Base-by-base conservation (phyloP, 2,113 vertebrate genomes). In the Malurus elegans region DNA sequence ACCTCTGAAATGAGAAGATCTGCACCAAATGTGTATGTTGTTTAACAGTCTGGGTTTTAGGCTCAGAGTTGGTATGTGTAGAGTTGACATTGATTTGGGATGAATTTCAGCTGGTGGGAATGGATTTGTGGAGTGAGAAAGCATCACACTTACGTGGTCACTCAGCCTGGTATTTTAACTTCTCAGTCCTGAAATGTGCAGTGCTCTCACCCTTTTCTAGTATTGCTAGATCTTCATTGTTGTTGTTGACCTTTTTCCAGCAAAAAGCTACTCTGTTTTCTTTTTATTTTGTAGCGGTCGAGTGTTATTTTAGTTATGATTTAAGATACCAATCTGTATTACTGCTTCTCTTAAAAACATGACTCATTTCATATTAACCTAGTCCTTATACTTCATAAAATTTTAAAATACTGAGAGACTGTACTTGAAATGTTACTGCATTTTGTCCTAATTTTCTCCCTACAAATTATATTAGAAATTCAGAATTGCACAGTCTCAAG, bases 361-460 rank as follows among this genome's bases (percentile, higher is more conserved):
- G 93, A 96, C 80, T 95, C 94, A 93, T 92, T 95, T 69, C 71
- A 16, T 92, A 90, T 96, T 97, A 97, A 97, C 94, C 78, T 92
- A 93, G 69, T 92, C 92, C 84, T 94, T 91, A 88, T 88, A 96
- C 92, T 92, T 95, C 86, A 96, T 97, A 95, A 97, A 95, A 95
- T 74, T 93, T 96, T 96, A 95, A 96, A 97, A 93, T 93, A 91
- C 57, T 69, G 87, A 72, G 72, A 93, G 88, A 36, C 74, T 91
- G 57, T 76, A 57, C 87, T 90, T 95, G 92, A 93, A 96, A 92
- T 84, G 74, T 86, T 94, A n/a, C 69, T 93, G 84, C 70, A 58
- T 95, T 97, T 96, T 91, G 80, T 94, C 93, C 94, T 91, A 93
- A 95, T 97, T 94, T 88, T 8, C 29, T 58, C 69, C 31, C 54